A percentile compares a stretch with the other conserved stretches of the same genome.
Conservation (phyloP, 2,888 invertebrate species). For the Sceliomorpha sp. region DNA sequence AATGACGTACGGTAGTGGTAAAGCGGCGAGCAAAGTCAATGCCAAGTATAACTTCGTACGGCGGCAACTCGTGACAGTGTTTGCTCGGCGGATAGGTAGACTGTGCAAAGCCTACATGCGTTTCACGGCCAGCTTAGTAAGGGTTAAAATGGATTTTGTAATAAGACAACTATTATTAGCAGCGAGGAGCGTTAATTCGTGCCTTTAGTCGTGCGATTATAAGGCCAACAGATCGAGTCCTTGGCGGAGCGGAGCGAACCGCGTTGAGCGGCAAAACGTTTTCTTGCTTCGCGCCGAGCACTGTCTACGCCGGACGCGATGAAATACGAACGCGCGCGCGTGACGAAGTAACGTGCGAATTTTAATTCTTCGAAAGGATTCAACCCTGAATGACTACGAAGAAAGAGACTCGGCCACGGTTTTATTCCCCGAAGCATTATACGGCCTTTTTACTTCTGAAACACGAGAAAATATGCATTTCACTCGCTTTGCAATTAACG, state of each 20-base stretch:
- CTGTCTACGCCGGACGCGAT: conserved; percentile 37
- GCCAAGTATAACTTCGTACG: conserved; percentile 22
- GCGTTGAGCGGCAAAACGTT: conserved; percentile 56
- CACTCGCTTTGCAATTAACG: conserved; percentile 45
- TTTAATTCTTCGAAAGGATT: conserved; percentile 51
- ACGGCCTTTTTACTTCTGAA: conserved; percentile 34
- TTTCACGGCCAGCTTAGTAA: conserved; percentile 31
- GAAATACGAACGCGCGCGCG: conserved; percentile 50
- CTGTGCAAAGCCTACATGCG: conserved; percentile 26
- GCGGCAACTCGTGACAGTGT: conserved; percentile 23
- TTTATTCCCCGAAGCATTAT: conserved; percentile 46
- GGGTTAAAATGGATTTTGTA: conserved; percentile 45
- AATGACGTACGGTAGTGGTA: conserved; percentile 1
- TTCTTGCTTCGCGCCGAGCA: conserved; percentile 60
- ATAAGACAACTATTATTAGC: conserved; percentile 56
- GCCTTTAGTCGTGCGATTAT: conserved; percentile 52
- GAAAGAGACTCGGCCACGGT: conserved; percentile 42
- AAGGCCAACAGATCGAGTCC: conserved; percentile 61
- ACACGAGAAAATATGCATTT: conserved; percentile 41
- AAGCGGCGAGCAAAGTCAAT: conserved; percentile 40
- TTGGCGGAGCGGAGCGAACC: conserved; percentile 63
- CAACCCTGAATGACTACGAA: conserved; percentile 47
- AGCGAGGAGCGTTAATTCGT: conserved; percentile 55
- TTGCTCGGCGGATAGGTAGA: conserved; percentile 13
- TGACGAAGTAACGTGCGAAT: conserved; percentile 54